Base-by-base conservation (phyloP, 2,888 invertebrate genomes). In the Troglohyphantes excavatus region DNA sequence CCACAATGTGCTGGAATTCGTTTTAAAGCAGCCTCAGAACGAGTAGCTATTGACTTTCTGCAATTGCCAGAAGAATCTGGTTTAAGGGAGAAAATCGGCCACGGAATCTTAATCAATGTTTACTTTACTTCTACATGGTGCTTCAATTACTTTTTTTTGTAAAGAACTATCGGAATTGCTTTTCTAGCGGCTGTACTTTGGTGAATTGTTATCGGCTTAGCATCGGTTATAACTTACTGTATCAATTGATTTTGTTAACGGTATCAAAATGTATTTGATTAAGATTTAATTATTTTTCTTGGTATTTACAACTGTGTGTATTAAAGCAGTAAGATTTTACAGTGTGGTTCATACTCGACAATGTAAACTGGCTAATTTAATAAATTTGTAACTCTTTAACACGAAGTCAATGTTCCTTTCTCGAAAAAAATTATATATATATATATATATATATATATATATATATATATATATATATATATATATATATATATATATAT, bases 31-130 rank as follows among this genome's bases (percentile, higher is more conserved):
- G 46, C 9, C 13, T 46, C 17, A 2, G 23, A 68, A 78, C 39
- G 76, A 76, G 39, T 59, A 6, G 61, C 70, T 76, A 76, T 85
- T 85, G 85, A 78, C 85, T 85, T 85, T 85, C 17, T 39, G 59
- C 76, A 84, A 84, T 75, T 68, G 76, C 27, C 26, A 39, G 19
- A 61, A 67, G 29, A 75, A 72, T 33, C 23, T 23, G 43, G 39
- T 63, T 46, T 70, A 61, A 27, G n/a, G 70, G 21, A 59, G 68
- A 78, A 78, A 61, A 68, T 67, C 68, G 59, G 67, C 39, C 1
- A 43, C 9, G 46, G 70, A 78, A 59, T 78, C 39, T 70, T 73
- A 76, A 86, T 68, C 76, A 78, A 46, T 78, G 85, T 86, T 86
- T 86, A 86, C 63, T 86, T 78, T 70, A 26, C 21, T 21, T 27